phyloP scores from a whole-genome alignment of 1,140 invertebrate genomes.

The Phocides pigmalion region DNA sequence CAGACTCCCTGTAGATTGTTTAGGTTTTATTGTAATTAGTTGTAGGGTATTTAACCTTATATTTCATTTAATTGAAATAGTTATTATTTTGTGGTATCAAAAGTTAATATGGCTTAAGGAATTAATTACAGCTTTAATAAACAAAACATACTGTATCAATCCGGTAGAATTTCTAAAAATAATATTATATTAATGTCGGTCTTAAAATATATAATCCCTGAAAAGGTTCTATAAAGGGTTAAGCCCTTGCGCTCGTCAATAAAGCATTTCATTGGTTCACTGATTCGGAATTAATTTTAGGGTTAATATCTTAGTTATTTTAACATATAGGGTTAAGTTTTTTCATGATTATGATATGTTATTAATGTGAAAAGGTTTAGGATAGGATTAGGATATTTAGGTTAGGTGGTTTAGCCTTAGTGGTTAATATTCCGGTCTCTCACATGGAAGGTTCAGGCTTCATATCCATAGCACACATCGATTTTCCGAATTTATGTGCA shows the following conservation, averaged over 20 bases:
- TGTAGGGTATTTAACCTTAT: too few species aligned
- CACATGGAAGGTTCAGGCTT: too few species aligned
- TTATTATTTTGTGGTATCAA: background rate
- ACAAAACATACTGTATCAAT: background rate
- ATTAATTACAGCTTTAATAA: background rate
- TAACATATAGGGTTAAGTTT: background rate
- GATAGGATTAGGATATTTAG: too few species aligned
- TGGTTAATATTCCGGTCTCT: too few species aligned
- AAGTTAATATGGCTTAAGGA: background rate
- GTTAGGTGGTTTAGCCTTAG: too few species aligned
- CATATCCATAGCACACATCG: too few species aligned
- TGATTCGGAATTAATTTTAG: background rate
- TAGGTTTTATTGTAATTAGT: too few species aligned
- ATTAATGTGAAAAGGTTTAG: too few species aligned
- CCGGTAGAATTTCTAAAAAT: background rate
- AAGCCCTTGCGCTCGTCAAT: background rate
- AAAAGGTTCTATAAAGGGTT: background rate
- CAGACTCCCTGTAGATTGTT: too few species aligned
- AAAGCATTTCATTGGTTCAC: conserved; percentile 2
- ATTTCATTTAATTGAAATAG: too few species aligned
- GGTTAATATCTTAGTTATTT: background rate
- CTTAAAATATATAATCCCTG: background rate
- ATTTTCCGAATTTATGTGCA: too few species aligned
- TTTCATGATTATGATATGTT: too few species aligned
- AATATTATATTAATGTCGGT: background rate